Conservation (phyloP, 2,113 vertebrate genomes). For the Sylvietta virens region DNA sequence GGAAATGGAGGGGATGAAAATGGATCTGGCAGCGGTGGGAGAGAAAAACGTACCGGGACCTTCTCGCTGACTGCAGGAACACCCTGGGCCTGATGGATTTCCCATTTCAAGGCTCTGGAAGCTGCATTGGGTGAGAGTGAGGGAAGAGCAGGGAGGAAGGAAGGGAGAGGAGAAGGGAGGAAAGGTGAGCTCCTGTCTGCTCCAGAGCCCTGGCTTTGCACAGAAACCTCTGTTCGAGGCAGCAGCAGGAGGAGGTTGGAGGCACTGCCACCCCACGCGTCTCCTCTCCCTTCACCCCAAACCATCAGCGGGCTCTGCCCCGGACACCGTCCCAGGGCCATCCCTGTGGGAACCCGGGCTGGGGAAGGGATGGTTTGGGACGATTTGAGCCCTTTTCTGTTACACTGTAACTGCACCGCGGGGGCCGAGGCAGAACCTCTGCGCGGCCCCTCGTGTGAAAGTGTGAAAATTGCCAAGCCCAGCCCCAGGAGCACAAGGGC, state of each 20-base stretch:
- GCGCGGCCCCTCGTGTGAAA: not conserved
- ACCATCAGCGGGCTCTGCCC: fast-evolving
- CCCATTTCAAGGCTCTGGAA: not conserved
- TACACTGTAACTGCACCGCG: not conserved
- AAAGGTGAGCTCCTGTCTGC: fast-evolving
- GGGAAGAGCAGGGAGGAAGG: not conserved
- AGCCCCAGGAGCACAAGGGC: not conserved
- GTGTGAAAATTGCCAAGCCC: not conserved
- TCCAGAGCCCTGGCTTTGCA: not conserved
- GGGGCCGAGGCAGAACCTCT: not conserved
- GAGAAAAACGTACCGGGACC: not conserved
- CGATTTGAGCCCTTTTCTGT: not conserved
- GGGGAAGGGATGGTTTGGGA: fast-evolving
- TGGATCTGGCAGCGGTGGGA: not conserved
- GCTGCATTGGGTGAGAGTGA: not conserved
- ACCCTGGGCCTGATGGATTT: not conserved
- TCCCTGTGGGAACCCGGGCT: not conserved
- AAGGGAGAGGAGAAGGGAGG: not conserved
- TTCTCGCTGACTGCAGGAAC: not conserved
- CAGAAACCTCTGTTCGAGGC: not conserved
- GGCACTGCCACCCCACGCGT: fast-evolving
- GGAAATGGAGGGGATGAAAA: not conserved
- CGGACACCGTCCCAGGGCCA: not conserved
- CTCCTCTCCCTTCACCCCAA: not conserved
- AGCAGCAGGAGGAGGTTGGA: not conserved